Evolutionary conservation across 1,140 invertebrate genomes (phyloP), one percentile per base, ranked within the genome.

Genomic region (Drosophila virilis): DNA sequence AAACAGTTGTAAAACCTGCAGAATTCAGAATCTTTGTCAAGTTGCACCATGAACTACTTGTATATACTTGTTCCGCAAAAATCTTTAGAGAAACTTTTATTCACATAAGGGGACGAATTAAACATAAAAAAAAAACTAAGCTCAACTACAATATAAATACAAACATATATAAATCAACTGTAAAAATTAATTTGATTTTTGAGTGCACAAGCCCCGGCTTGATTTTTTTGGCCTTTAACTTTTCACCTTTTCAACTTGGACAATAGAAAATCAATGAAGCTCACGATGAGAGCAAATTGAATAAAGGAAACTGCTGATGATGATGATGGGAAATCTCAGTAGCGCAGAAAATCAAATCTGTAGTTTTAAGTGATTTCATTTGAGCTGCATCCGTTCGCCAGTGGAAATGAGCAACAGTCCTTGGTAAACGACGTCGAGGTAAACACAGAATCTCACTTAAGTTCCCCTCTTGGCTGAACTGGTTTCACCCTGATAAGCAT

Each of bases 201-300:
- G 35, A 3, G 10, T 12, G 33, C 13, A 67, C 13, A 50, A 59
- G 28, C 0, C 17, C 6, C 33, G 15, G 28, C 12, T 45, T 45
- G 13, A 45, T 15, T 22, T 33, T 35, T n/a, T 43, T 32, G 12
- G 1, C 10, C 22, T n/a, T 33, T 17, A 28, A 13, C 54, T 1
- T 15, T n/a, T 13, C 8, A 15, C 6, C n/a, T 46, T 28, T 40
- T 42, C 37, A 2, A 2, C 38, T 42, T 17, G 17, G 17, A 73
- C 70, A 82, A 85, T 88, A 42, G 54, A 67, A 72, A 86, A 75
- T 82, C 81, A 82, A 82, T 85, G 82, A 58, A 62, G 66, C 74
- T 67, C 42, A 62, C 65, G 22, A 40, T 54, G 40, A 52, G 43
- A 52, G 17, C 38, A 82, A 85, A 60, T 80, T 61, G 74, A 55